phyloP scores from a whole-genome alignment of 2,113 vertebrate species.

The Chelonoidis abingdonii region DNA sequence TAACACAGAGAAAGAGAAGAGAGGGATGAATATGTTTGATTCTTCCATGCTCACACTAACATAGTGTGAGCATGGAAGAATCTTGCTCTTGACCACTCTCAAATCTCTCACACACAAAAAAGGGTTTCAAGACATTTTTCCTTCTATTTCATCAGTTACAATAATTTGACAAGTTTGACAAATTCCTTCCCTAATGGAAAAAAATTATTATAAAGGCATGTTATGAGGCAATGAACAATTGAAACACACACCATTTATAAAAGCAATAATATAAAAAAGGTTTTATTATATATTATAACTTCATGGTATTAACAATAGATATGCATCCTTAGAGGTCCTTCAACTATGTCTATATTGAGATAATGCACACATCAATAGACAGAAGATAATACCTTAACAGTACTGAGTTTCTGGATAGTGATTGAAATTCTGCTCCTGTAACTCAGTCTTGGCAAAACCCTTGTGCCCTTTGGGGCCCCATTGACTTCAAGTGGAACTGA shows the following conservation, averaged over 20 bases:
- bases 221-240: not conserved
- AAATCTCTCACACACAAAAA: no score
- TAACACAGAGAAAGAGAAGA: not conserved
- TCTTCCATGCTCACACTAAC: not conserved
- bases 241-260: not conserved
- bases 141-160: not conserved
- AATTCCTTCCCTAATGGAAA: not conserved
- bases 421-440: not conserved
- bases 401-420: not conserved
- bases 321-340: not conserved
- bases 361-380: not conserved
- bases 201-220: not conserved
- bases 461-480: not conserved
- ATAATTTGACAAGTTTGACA: not conserved
- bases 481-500: not conserved
- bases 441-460: not conserved
- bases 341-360: not conserved
- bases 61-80: no score
- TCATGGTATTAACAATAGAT: not conserved
- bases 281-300: not conserved
- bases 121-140: not conserved
- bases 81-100: not conserved
- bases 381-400: not conserved
- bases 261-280: not conserved
- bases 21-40: not conserved